phyloP scores from a whole-genome alignment of 2,797 vertebrate genomes.

The Muscicapa striata region DNA sequence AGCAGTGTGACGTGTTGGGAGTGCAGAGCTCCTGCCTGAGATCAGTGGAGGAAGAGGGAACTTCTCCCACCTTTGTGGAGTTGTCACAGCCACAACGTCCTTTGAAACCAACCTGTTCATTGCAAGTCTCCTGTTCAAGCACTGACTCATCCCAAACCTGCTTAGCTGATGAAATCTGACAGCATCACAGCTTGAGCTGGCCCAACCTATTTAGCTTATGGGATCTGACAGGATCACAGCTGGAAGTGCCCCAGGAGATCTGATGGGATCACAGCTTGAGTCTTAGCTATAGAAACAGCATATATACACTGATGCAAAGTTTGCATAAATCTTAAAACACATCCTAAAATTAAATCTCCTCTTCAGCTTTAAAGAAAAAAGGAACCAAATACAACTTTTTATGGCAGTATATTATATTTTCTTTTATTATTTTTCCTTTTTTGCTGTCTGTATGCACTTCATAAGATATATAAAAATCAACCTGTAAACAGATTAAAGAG shows the following conservation, averaged over 20 bases:
- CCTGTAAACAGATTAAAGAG: neutral
- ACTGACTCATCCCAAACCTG: neutral
- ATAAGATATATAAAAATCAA: neutral
- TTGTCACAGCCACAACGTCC: neutral
- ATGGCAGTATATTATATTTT: neutral
- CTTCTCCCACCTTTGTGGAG: neutral
- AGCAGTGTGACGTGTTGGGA: rapidly evolving
- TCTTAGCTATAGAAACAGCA: neutral
- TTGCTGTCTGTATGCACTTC: neutral
- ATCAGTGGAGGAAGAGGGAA: neutral
- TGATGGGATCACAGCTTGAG: constrained; percentile 64
- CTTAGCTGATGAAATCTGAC: constrained; percentile 52
- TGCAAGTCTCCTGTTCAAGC: neutral
- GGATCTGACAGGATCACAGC: constrained; percentile 60
- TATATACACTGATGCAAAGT: neutral
- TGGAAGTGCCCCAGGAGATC: constrained; percentile 60
- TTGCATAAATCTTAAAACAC: neutral
- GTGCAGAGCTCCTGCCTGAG: neutral
- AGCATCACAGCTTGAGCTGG: constrained; percentile 41
- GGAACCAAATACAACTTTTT: neutral
- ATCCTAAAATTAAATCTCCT: neutral
- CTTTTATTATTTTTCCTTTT: neutral
- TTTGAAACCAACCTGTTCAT: neutral
- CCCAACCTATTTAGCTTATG: constrained; percentile 47
- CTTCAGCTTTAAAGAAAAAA: neutral